Base-by-base conservation (phyloP, 2,113 vertebrate species). In the Gallinago jamesoni region DNA sequence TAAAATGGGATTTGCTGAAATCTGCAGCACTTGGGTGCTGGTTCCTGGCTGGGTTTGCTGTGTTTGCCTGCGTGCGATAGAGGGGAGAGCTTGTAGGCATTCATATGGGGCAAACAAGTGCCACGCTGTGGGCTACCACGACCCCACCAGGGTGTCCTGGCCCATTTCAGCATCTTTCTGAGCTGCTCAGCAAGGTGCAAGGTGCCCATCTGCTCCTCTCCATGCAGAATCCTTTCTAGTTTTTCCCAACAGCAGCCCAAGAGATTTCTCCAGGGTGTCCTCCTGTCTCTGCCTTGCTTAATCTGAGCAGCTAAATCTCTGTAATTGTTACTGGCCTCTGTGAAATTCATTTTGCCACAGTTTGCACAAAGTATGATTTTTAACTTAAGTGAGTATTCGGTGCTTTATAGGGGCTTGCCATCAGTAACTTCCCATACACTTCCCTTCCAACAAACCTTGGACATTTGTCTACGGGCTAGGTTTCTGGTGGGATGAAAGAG, bases 51-150 rank as follows among this genome's bases (percentile, higher is more conserved):
- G 47, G 27, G 5, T 87, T n/a, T 82, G 48, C 48, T 52, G 19
- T 21, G 43, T 33, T 5, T 86, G 25, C 35, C 9, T 31, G 37
- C 4, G 6, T 35, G 53, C 2, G 4, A n/a, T 5, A 45, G 52
- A 64, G 18, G 9, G 3, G 9, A 83, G 41, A 74, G 33, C 8
- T 20, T 62, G 45, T 2, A 7, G 37, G 30, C 1, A 2, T 48
- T 74, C 7, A 2, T 8, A 45, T 0, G 7, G 60, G 21, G 23
- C 45, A 35, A 35, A 5, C 0, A 0, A 56, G 11, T 48, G 39
- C 35, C 2, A 0, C 4, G 8, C 62, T 47, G 14, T 0, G 3
- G 25, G 37, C 39, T 57, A 2, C 28, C 33, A 2, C 3, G 3
- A 41, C 11, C 20, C 31, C 2, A 1, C 1, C 0, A 0, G 35